Evolutionary conservation across 2,113 vertebrate species (phyloP), one percentile per base, ranked within the genome.

Genomic region (Sylvilagus bachmani): DNA sequence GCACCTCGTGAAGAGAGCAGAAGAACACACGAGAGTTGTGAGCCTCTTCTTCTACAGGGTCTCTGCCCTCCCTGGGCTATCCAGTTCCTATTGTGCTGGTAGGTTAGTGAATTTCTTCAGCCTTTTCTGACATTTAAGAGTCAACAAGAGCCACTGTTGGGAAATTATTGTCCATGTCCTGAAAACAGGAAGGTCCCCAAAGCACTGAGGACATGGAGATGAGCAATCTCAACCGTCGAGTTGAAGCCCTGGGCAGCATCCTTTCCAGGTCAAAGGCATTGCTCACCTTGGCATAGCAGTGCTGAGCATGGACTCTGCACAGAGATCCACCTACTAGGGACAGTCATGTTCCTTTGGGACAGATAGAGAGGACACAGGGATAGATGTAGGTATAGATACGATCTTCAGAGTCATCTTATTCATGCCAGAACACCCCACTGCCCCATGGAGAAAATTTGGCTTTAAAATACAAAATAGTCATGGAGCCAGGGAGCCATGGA

Each of bases 51-150:
- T 53, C 27, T 14, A 11, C 1, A 44, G 53, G 16, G n/a, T n/a
- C 25, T 58, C 64, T 84, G 12, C n/a, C 64, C 29, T 79, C 51
- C 27, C 16, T 44, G 44, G 44, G 44, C 44, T 44, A 44, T 44
- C 44, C 44, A 44, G 44, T 9, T 13, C 86, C 49, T 82, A 24
- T 31, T 12, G 19, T 38, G 5, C 19, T 66, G 67, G 22, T 49
- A 79, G 19, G 8, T 25, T n/a, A 24, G 12, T 55, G n/a, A n/a
- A 24, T 83, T 84, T 80, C 78, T 49, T 94, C 31, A 22, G 12
- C 31, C 44, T 73, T 69, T 97, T 33, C 27, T 78, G 79, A 29
- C 71, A 87, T 67, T 29, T 69, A 89, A 83, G 22, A 90, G 14
- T 79, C 24, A 38, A 58, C 13, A 89, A 58, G 91, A n/a, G n/a